Conservation (phyloP, 1,140 invertebrate species). For the Cataglyphis hispanica region DNA sequence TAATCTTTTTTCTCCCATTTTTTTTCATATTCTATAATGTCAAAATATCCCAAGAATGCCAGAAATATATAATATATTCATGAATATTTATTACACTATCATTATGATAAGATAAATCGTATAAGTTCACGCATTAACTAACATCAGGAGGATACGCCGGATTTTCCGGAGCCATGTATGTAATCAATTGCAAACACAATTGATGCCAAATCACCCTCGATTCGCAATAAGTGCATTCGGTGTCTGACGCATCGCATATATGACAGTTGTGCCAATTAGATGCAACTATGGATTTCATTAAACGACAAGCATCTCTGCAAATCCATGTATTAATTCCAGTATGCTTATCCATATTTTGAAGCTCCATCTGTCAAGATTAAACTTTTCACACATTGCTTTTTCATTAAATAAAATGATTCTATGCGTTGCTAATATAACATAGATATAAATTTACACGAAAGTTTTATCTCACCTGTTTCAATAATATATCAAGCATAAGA, state of each 20-base stretch:
- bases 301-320: constrained; percentile 91
- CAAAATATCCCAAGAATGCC: neutral
- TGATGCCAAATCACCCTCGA: constrained; percentile 97
- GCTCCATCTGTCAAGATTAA: constrained; percentile 91
- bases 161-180: constrained; percentile 92
- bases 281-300: constrained; percentile 94
- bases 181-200: constrained; percentile 92
- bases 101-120: neutral
- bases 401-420: neutral
- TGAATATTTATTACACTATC: neutral
- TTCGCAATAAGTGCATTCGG: constrained; percentile 96
- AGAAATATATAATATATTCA: neutral
- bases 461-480: constrained; percentile 93
- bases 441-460: neutral
- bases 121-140: constrained; percentile 79
- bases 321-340: constrained; percentile 92
- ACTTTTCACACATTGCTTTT: neutral
- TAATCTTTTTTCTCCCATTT: neutral
- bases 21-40: neutral
- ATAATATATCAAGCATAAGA: constrained; percentile 97
- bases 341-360: constrained; percentile 96
- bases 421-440: neutral
- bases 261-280: constrained; percentile 92
- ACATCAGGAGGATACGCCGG: constrained; percentile 93
- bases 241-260: constrained; percentile 88